A percentile compares a stretch with the other conserved stretches of the same genome.
Conservation (phyloP, 2,113 vertebrate genomes). For the Melanerpes aurifrons region DNA sequence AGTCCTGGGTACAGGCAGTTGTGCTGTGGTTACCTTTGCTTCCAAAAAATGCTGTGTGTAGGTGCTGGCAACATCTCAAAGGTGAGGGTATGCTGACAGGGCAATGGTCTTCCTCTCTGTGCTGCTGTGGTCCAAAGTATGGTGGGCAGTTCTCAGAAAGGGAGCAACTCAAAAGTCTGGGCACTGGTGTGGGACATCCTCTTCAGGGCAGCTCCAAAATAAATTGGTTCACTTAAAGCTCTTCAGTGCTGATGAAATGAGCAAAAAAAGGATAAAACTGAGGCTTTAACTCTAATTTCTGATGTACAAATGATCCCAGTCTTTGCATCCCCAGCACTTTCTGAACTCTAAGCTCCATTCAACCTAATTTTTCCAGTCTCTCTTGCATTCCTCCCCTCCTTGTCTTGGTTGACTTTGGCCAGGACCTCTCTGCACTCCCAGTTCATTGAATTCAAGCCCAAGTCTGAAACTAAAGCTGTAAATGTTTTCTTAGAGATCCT, state of each 20-base stretch:
- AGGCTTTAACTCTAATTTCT: neutral
- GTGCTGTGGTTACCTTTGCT: neutral
- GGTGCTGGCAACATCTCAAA: neutral
- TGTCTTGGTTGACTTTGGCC: constrained; percentile 52
- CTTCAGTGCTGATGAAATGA: neutral
- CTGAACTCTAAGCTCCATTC: neutral
- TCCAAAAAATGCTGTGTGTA: constrained; percentile 21
- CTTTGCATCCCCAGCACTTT: neutral
- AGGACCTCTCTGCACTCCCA: neutral
- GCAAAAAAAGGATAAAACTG: neutral
- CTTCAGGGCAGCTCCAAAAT: neutral
- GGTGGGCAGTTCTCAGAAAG: neutral
- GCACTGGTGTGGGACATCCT: neutral
- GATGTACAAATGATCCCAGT: neutral
- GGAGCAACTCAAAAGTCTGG: neutral
- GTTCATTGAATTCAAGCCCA: neutral
- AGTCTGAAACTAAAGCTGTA: neutral
- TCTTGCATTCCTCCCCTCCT: constrained; percentile 5
- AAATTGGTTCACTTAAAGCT: neutral
- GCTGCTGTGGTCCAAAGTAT: neutral
- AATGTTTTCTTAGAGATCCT: neutral
- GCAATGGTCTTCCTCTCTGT: neutral
- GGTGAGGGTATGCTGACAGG: neutral
- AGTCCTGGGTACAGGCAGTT: neutral
- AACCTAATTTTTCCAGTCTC: constrained; percentile 40